Evolutionary conservation across 2,888 invertebrate species (phyloP).

Genomic region (Cybosia mesomella): DNA sequence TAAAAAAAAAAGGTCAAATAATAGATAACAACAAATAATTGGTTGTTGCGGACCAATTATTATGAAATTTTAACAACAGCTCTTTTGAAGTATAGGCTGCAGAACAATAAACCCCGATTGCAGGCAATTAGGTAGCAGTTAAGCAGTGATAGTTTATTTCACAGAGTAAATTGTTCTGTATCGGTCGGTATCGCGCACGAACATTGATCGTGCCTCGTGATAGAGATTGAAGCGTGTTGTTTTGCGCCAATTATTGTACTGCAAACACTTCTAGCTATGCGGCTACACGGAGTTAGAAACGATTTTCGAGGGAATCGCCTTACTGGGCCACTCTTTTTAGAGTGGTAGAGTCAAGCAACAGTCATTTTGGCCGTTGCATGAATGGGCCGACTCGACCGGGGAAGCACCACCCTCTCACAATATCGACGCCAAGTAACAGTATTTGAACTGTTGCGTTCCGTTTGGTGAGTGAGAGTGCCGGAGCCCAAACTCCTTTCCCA

Average conservation of each 20-base stretch:
- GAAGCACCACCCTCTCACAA: no score
- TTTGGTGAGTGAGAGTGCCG: no score
- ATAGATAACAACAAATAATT: background rate
- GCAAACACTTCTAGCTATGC: background rate
- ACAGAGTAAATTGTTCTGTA: conserved; percentile 39
- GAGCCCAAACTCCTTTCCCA: no score
- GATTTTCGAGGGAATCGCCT: no score
- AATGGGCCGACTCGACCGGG: no score
- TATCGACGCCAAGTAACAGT: no score
- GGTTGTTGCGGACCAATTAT: background rate
- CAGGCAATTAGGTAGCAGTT: conserved; percentile 41
- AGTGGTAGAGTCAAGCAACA: no score
- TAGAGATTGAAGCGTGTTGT: background rate
- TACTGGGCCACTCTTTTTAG: no score
- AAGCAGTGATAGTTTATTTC: conserved; percentile 37
- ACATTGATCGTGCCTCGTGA: conserved; percentile 42
- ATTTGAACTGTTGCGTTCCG: no score
- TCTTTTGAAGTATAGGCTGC: background rate
- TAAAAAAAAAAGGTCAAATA: no score
- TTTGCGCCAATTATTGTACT: background rate
- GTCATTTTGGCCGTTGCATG: no score
- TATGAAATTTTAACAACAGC: background rate
- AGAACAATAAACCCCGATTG: conserved; percentile 37
- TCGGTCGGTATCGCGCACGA: conserved; percentile 38
- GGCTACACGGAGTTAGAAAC: no score